Evolutionary conservation across 2,888 invertebrate genomes (phyloP).

Genomic region (Volucella zonaria): DNA sequence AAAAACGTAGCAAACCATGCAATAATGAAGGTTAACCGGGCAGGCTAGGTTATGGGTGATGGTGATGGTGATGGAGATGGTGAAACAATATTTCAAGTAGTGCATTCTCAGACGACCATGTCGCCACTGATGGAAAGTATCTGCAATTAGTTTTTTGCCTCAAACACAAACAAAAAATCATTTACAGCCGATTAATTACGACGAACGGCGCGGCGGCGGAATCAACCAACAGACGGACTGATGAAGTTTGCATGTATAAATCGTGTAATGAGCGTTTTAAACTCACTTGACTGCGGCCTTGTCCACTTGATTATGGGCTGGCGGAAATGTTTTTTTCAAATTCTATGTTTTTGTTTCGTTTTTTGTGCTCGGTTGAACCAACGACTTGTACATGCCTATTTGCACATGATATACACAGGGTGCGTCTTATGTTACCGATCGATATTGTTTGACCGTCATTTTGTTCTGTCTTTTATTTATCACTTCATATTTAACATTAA

Average conservation of each 20-base stretch:
- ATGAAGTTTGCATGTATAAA: slow-evolving; percentile 50
- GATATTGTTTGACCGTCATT: no score
- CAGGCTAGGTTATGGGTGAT: neutral
- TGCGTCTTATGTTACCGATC: no score
- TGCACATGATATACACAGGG: no score
- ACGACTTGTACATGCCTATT: neutral
- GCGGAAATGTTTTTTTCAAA: slow-evolving; percentile 34
- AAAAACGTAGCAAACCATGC: neutral
- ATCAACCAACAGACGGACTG: neutral
- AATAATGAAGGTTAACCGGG: slow-evolving; percentile 47
- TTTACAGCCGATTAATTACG: slow-evolving; percentile 39
- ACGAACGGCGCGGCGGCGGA: neutral
- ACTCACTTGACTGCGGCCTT: slow-evolving; percentile 61
- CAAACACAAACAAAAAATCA: slow-evolving; percentile 21
- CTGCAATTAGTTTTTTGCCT: slow-evolving; percentile 14
- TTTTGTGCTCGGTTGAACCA: slow-evolving; percentile 17
- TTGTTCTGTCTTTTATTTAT: no score
- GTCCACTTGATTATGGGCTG: slow-evolving; percentile 52
- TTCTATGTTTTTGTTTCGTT: neutral
- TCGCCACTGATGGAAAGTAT: slow-evolving; percentile 29
- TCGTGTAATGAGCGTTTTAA: slow-evolving; percentile 49
- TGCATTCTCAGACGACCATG: slow-evolving; percentile 44
- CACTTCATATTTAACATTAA: no score
- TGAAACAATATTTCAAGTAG: neutral
- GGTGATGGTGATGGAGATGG: neutral